These are phyloP conservation scores for Trematomus loennbergii DNA, from an alignment of 2,113 vertebrate species.

Conservation along the genomic window DNA sequence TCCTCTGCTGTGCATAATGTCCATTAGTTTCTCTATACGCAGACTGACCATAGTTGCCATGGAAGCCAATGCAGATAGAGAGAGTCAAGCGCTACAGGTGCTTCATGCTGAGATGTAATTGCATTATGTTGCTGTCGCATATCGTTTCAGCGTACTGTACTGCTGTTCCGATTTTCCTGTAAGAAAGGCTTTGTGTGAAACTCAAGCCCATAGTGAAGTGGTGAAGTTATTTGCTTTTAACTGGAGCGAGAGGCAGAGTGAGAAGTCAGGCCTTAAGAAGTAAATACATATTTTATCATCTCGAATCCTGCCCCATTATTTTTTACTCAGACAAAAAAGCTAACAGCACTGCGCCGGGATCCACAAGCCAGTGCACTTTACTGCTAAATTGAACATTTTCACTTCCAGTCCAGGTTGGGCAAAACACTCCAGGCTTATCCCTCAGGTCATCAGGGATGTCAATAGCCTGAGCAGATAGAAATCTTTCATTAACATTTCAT, in stretches of 20 bases:
- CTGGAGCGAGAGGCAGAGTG: background rate
- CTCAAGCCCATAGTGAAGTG: background rate
- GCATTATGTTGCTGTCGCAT: conserved; percentile 10
- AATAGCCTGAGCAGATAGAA: conserved; percentile 58
- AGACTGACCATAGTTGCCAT: conserved; percentile 56
- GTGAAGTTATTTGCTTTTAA: conserved; percentile 12
- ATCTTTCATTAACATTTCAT: conserved; percentile 73
- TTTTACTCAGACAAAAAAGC: conserved; percentile 30
- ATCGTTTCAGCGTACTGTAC: background rate
- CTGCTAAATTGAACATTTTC: conserved; percentile 54
- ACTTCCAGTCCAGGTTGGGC: conserved; percentile 36
- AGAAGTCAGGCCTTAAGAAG: conserved; percentile 23
- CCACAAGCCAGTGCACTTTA: conserved; percentile 16
- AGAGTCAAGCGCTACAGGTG: conserved; percentile 30
- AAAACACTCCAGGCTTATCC: conserved; percentile 55
- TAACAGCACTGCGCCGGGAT: background rate
- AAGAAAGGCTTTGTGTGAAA: conserved; percentile 1
- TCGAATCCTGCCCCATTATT: conserved; percentile 29
- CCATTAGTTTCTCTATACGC: conserved; percentile 31
- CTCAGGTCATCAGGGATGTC: conserved; percentile 62
- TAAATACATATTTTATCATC: conserved; percentile 59
- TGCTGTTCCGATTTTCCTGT: background rate
- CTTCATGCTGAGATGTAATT: conserved; percentile 23
- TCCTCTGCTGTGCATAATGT: background rate
- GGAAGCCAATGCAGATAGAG: conserved; percentile 40